Evolutionary conservation across 2,888 invertebrate genomes (phyloP).

Genomic region (Eulithis testata): DNA sequence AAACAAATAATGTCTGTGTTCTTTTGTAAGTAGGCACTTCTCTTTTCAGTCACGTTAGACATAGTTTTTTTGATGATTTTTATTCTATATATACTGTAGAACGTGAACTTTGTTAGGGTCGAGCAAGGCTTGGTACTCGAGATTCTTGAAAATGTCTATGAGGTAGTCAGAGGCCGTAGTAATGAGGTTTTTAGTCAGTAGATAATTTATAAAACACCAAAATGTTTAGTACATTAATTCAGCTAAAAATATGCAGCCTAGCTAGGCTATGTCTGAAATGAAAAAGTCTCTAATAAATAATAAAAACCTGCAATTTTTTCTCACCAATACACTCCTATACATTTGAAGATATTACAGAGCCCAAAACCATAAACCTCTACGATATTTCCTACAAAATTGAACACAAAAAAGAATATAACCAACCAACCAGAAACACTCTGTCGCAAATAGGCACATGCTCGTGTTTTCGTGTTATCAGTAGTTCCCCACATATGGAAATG

Average conservation of each 20-base stretch:
- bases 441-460: conserved; percentile 24
- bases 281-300: neutral
- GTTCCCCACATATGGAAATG: conserved; percentile 41
- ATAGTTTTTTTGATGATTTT: too few relatives aligned
- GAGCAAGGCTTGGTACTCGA: too few relatives aligned
- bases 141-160: too few relatives aligned
- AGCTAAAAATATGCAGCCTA: too few relatives aligned
- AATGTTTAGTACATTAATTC: too few relatives aligned
- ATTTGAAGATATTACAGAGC: conserved; percentile 22
- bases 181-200: too few relatives aligned
- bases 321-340: conserved; percentile 16
- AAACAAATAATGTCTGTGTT: neutral
- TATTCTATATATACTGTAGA: too few relatives aligned
- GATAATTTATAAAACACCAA: too few relatives aligned
- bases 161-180: too few relatives aligned
- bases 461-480: conserved; percentile 40
- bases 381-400: conserved; percentile 28
- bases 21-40: too few relatives aligned
- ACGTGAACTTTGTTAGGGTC: too few relatives aligned
- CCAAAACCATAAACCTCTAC: conserved; percentile 30
- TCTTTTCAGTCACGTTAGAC: too few relatives aligned
- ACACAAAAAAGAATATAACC: conserved; percentile 23
- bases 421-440: conserved; percentile 19
- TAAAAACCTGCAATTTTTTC: neutral
- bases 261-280: neutral